These are phyloP conservation scores for Drosophila siamana DNA, from an alignment of 2,888 invertebrate species.

Conservation along the genomic window DNA sequence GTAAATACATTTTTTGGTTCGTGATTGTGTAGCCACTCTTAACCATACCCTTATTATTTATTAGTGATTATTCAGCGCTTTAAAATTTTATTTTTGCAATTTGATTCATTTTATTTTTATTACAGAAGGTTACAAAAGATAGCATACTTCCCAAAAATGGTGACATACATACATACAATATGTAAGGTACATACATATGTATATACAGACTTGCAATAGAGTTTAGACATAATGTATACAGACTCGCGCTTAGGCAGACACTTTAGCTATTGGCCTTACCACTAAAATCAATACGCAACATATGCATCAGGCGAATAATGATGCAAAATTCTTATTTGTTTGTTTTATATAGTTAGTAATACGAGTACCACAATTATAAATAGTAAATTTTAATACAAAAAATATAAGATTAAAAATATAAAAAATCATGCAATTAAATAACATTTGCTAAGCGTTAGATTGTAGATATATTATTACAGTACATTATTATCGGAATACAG, in stretches of 20 bases:
- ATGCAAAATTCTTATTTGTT: constrained; percentile 30
- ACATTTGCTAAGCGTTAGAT: constrained; percentile 52
- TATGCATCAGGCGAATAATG: constrained; percentile 38
- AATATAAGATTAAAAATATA: constrained; percentile 48
- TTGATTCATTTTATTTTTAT: not conserved
- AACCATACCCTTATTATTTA: not conserved
- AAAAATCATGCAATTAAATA: constrained; percentile 61
- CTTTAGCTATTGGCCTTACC: constrained; percentile 4
- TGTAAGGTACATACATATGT: too few species aligned
- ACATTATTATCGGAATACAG: constrained; percentile 48
- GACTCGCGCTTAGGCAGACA: not conserved
- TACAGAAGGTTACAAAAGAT: not conserved
- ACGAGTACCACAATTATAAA: constrained; percentile 52
- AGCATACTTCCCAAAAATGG: not conserved
- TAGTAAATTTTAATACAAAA: constrained; percentile 52
- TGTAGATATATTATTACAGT: constrained; percentile 46
- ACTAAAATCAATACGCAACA: constrained; percentile 32
- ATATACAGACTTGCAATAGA: not conserved
- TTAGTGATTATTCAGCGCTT: not conserved
- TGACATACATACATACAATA: not conserved
- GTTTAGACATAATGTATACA: not conserved
- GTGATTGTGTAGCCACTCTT: not conserved
- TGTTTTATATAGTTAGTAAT: constrained; percentile 50
- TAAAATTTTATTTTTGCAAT: not conserved
- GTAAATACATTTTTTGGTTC: not conserved